These are phyloP conservation scores for Polymixis flavicincta DNA, from an alignment of 2,888 invertebrate species.

Conservation along the genomic window DNA sequence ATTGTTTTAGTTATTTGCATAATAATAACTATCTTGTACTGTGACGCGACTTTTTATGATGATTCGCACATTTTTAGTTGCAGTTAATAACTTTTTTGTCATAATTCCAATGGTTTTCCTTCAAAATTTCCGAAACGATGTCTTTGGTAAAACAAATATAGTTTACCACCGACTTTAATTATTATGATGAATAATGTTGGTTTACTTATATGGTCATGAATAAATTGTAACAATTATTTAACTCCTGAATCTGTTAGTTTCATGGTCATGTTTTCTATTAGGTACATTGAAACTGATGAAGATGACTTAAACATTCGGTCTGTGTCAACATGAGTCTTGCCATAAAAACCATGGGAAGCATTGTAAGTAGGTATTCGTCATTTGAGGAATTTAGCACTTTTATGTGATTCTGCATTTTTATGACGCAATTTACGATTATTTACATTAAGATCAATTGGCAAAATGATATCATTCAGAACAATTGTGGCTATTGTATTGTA, in stretches of 20 bases:
- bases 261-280: neutral
- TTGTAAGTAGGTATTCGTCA: conserved; percentile 15
- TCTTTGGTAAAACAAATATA: neutral
- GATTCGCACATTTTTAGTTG: conserved; percentile 15
- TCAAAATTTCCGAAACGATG: neutral
- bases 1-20: conserved; percentile 58
- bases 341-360: conserved; percentile 33
- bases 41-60: conserved; percentile 18
- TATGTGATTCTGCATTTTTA: conserved; percentile 26
- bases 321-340: conserved; percentile 14
- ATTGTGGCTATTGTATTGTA: neutral
- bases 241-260: neutral
- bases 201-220: neutral
- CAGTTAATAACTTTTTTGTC: neutral
- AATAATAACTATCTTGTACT: conserved; percentile 44
- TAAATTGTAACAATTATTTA: neutral
- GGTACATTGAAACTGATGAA: neutral
- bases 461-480: conserved; percentile 20
- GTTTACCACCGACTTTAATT: neutral
- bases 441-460: conserved; percentile 28
- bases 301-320: conserved; percentile 5
- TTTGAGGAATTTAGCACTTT: conserved; percentile 35
- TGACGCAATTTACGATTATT: conserved; percentile 10
- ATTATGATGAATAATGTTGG: neutral
- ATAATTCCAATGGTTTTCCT: neutral